These are phyloP conservation scores for Aulostomus chinensis DNA, from an alignment of 2,797 vertebrate genomes.

Conservation along the genomic window DNA sequence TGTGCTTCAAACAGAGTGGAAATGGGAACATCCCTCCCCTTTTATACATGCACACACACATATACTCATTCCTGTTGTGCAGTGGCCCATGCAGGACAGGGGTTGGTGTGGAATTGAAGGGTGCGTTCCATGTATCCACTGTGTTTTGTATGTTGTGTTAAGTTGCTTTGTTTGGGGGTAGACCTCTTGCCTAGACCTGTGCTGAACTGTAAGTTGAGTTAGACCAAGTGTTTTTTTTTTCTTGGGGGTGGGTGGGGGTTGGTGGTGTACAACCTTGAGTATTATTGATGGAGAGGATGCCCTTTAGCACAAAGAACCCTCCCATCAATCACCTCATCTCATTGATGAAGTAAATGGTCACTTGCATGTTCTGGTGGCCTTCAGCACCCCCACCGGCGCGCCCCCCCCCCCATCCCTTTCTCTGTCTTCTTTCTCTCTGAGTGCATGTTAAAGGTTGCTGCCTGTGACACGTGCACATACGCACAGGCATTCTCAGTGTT, in stretches of 20 bases:
- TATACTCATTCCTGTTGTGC: conserved; percentile 67
- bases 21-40: conserved; percentile 66
- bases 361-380: conserved; percentile 49
- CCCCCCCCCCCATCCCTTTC: background rate
- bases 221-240: too few relatives aligned
- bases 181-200: too few relatives aligned
- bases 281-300: conserved; percentile 13
- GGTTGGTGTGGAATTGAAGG: conserved; percentile 16
- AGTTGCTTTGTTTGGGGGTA: conserved; percentile 16
- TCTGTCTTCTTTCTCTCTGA: conserved; percentile 34
- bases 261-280: background rate
- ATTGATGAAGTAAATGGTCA: conserved; percentile 52
- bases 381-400: conserved; percentile 10
- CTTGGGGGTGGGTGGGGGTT: too few relatives aligned
- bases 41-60: conserved; percentile 43
- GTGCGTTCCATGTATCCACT: conserved; percentile 15
- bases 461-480: conserved; percentile 42
- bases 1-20: conserved; percentile 73
- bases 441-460: conserved; percentile 58
- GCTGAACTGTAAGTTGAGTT: conserved; percentile 3
- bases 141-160: conserved; percentile 1
- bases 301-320: conserved; percentile 39
- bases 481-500: conserved; percentile 61
- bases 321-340: conserved; percentile 66
- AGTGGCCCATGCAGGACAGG: conserved; percentile 46